A percentile compares a stretch with the other conserved stretches of the same genome.
Evolutionary conservation across 2,888 invertebrate species (phyloP).

Genomic region (Strigamia transsilvanica): DNA sequence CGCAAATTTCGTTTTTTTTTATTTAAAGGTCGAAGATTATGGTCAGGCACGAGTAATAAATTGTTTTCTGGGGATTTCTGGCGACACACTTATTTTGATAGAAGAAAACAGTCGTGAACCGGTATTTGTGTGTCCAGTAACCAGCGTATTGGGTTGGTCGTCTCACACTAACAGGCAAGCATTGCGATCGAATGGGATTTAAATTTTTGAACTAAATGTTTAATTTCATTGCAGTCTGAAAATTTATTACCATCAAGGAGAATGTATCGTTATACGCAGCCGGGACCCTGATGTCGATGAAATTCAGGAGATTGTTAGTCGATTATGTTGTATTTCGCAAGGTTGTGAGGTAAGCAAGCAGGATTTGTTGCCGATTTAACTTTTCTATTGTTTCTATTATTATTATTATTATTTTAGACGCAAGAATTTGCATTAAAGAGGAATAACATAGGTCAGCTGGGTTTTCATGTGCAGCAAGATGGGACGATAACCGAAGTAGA

Average conservation of each 20-base stretch:
- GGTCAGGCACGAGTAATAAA: constrained; percentile 68
- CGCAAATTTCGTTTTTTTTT: neutral
- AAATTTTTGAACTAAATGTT: constrained; percentile 15
- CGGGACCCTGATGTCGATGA: constrained; percentile 73
- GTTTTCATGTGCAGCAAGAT: constrained; percentile 83
- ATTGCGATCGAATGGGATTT: neutral
- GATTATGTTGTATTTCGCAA: constrained; percentile 80
- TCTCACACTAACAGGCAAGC: constrained; percentile 69
- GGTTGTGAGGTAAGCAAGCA: constrained; percentile 67
- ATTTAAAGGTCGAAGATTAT: constrained; percentile 62
- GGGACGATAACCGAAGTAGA: constrained; percentile 96
- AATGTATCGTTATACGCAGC: constrained; percentile 84
- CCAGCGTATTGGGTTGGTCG: constrained; percentile 79
- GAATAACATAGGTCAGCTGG: constrained; percentile 83
- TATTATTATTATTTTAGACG: constrained; percentile 65
- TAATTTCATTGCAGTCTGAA: constrained; percentile 70
- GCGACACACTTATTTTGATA: constrained; percentile 85
- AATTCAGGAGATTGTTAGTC: constrained; percentile 77
- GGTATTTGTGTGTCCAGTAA: constrained; percentile 85
- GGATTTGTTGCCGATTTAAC: neutral
- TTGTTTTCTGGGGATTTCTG: constrained; percentile 84
- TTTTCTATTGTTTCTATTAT: neutral
- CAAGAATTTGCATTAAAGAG: constrained; percentile 82
- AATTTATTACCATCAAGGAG: constrained; percentile 92
- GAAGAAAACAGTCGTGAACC: constrained; percentile 84